Base-by-base conservation (phyloP, 2,888 invertebrate species). In the Harpagoxenus sublaevis region DNA sequence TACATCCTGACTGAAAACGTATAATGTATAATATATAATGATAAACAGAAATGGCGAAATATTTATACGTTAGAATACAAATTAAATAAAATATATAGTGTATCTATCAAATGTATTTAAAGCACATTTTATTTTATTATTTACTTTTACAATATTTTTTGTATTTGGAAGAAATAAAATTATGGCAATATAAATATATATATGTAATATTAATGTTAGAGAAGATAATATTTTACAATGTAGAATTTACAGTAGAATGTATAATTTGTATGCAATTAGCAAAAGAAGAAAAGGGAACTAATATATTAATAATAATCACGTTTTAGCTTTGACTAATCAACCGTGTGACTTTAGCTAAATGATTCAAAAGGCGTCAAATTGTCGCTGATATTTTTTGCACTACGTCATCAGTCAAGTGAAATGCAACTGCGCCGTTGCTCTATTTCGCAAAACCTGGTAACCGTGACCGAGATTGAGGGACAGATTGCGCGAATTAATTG, bases 401-500 rank as follows among this genome's bases (percentile, higher is more conserved):
- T 4, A 28, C 74, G 48, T 74, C 79, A 79, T 79, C 79, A 79
- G 75, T 78, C 77, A 78, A 23, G 57, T 57, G 57, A 74, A 71
- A 60, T 48, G 75, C 79, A 60, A 73, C 74, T 78, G 73, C 42
- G 53, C 45, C 45, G 35, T 23, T 57, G 79, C 73, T 57, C 60
- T 74, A 79, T 79, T 79, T 79, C 60, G 75, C 79, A 79, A 79
- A 79, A 79, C 74, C 79, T 23, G 75, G 79, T 79, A 79, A 79
- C 79, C 79, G 79, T 79, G 79, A 74, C 74, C 79, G 79, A 79
- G 79, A 79, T 73, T 74, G 74, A 79, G 74, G 60, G 75, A 57
- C 75, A 79, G 79, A 79, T 79, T 79, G 79, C 57, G 74, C 79
- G 74, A 79, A 79, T 79, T 79, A 79, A 79, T 79, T 79, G 79